phyloP scores from a whole-genome alignment of 2,113 vertebrate species.

The Hoplias malabaricus region DNA sequence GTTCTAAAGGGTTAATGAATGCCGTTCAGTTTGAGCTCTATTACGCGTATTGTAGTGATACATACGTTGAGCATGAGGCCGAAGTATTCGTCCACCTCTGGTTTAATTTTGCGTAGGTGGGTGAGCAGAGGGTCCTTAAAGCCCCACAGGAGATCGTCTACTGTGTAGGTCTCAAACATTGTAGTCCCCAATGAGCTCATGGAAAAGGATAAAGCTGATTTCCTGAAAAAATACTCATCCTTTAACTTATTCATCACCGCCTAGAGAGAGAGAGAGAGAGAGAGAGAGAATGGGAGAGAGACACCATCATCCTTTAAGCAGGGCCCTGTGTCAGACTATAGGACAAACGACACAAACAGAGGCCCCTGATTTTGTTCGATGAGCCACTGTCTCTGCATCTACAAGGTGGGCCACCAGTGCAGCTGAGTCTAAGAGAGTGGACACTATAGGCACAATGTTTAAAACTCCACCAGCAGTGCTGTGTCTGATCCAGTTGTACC shows the following conservation, averaged over 20 bases:
- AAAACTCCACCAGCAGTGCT: too few species aligned
- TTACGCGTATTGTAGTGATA: too few species aligned
- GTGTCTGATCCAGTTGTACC: too few species aligned
- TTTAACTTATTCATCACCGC: constrained; percentile 78
- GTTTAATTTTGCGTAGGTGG: constrained; percentile 46
- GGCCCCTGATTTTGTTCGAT: too few species aligned
- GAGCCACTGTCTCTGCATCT: too few species aligned
- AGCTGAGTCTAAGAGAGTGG: too few species aligned
- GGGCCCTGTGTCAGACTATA: too few species aligned
- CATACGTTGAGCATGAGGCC: constrained; percentile 87
- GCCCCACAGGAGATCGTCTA: constrained; percentile 90
- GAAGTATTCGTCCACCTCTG: constrained; percentile 75
- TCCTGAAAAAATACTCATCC: constrained; percentile 39
- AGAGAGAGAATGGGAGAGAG: not conserved
- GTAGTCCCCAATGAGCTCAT: constrained; percentile 52
- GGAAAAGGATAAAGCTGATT: constrained; percentile 32
- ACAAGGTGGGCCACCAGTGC: too few species aligned
- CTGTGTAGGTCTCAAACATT: constrained; percentile 76
- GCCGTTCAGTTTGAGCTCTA: not conserved
- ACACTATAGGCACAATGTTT: too few species aligned
- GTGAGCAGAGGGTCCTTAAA: constrained; percentile 83
- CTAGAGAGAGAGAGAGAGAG: constrained; percentile 63
- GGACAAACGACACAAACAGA: too few species aligned
- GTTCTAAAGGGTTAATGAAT: too few species aligned
- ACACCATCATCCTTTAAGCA: not conserved